A percentile compares a stretch with the other conserved stretches of the same genome.
These are phyloP conservation scores for Notarius quadriscutis DNA, from an alignment of 2,113 vertebrate genomes.

Conservation along the genomic window DNA sequence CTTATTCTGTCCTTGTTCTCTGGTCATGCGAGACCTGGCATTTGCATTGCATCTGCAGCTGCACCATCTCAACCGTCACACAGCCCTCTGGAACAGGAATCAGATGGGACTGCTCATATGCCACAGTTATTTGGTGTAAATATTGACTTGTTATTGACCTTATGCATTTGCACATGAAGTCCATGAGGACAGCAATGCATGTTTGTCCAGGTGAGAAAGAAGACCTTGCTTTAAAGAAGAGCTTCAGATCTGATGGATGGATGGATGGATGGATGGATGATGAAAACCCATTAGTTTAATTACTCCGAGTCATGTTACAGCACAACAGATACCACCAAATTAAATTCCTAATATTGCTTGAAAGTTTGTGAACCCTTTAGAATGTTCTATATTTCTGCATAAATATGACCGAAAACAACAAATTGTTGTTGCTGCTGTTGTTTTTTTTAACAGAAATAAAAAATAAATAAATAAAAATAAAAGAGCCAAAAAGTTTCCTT, in stretches of 20 bases:
- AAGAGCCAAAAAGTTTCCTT: too few species aligned
- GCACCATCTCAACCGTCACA: slow-evolving; percentile 9
- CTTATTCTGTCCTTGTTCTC: neutral
- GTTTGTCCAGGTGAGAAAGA: neutral
- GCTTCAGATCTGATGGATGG: neutral
- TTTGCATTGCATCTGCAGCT: slow-evolving; percentile 14
- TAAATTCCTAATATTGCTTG: neutral
- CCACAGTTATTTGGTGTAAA: slow-evolving; percentile 27
- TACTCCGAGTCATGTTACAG: neutral
- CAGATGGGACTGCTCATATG: slow-evolving; percentile 11
- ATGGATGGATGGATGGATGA: neutral
- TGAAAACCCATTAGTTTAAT: neutral
- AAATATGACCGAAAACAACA: too few species aligned
- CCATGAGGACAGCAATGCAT: slow-evolving; percentile 3
- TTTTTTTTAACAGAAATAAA: too few species aligned
- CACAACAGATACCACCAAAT: neutral
- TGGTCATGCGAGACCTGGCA: slow-evolving; percentile 22
- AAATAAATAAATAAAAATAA: too few species aligned
- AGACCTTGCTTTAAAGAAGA: neutral
- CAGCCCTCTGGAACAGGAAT: neutral
- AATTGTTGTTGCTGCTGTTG: too few species aligned
- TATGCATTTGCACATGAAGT: slow-evolving; percentile 16
- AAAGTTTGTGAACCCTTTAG: too few species aligned
- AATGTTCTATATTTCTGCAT: too few species aligned
- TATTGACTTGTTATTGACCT: slow-evolving; percentile 27